Conservation (phyloP, 1,140 invertebrate species). For the Zaprionus tsacasi region DNA sequence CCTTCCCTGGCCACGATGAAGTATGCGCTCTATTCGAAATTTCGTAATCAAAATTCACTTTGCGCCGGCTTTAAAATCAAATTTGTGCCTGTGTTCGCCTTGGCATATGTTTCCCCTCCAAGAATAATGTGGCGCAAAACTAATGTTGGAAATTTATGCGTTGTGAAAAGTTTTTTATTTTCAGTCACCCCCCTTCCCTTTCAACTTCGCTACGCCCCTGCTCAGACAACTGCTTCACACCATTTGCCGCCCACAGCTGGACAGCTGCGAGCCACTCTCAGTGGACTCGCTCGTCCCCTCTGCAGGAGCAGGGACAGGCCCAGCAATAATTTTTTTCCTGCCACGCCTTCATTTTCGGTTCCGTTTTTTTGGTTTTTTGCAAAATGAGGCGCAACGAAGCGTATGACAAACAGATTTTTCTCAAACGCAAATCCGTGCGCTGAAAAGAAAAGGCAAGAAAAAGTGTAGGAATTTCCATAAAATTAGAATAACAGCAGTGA, state of each 20-base stretch:
- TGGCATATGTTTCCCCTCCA: constrained; percentile 66
- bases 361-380: constrained; percentile 47
- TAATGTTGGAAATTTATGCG: constrained; percentile 79
- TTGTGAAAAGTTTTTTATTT: constrained; percentile 72
- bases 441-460: constrained; percentile 76
- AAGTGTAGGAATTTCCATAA: constrained; percentile 83
- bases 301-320: constrained; percentile 34
- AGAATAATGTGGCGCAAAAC: constrained; percentile 80
- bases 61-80: constrained; percentile 66
- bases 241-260: constrained; percentile 49
- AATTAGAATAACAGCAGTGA: constrained; percentile 82
- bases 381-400: constrained; percentile 82
- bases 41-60: constrained; percentile 75
- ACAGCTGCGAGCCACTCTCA: constrained; percentile 66
- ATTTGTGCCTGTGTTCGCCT: constrained; percentile 48
- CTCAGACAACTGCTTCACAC: constrained; percentile 21
- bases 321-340: constrained; percentile 62
- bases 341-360: constrained; percentile 3
- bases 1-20: background rate
- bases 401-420: constrained; percentile 83
- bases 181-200: background rate
- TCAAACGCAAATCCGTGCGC: constrained; percentile 80
- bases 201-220: background rate
- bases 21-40: constrained; percentile 20
- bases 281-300: constrained; percentile 15